These are phyloP conservation scores for Ceuthmochares aereus DNA, from an alignment of 2,113 vertebrate species.

Conservation along the genomic window DNA sequence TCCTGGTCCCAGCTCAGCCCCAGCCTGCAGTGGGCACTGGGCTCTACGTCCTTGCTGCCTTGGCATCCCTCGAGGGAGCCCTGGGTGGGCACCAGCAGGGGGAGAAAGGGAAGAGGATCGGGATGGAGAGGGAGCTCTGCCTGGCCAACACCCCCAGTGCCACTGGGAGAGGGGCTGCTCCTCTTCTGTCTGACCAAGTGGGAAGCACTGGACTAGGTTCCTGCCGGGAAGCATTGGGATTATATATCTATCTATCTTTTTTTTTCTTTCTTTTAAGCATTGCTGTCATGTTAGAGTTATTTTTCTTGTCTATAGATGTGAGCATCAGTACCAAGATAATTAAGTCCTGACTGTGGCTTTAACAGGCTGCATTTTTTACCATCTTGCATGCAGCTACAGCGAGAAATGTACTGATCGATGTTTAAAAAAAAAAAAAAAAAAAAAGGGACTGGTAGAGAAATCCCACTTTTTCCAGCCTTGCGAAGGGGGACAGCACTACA, in stretches of 20 bases:
- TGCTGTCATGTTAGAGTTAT: neutral
- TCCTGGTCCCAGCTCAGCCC: no score
- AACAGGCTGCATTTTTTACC: neutral
- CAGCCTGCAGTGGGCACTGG: neutral
- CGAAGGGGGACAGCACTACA: neutral
- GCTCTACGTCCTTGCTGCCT: neutral
- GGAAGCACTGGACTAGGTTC: neutral
- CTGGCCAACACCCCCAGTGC: no score
- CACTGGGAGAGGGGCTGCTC: neutral
- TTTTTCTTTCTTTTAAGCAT: neutral
- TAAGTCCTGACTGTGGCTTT: slow-evolving; percentile 19
- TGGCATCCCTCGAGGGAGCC: no score
- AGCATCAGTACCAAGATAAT: slow-evolving; percentile 30
- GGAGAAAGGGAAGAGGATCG: no score
- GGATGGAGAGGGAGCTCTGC: neutral
- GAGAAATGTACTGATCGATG: neutral
- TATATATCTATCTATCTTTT: no score
- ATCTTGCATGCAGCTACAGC: neutral
- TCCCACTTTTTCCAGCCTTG: neutral
- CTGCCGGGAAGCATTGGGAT: neutral
- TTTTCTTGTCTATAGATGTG: neutral
- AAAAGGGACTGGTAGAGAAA: neutral
- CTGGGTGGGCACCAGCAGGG: neutral
- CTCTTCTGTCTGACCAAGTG: neutral
- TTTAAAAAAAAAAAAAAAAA: neutral